Conservation (phyloP, 2,113 vertebrate genomes). For the Varanus komodoensis region DNA sequence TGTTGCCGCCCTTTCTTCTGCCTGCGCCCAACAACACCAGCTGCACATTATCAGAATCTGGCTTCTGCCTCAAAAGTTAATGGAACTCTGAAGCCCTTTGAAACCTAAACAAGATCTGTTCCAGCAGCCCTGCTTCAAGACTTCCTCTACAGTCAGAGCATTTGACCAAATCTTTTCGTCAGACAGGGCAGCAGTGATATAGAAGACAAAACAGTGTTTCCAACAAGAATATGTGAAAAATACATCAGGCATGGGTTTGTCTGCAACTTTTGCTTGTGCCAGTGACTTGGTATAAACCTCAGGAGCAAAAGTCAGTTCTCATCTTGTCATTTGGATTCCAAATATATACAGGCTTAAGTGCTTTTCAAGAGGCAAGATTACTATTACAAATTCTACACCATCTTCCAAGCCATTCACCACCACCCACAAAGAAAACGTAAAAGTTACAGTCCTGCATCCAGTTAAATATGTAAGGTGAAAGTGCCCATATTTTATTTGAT, state of each 20-base stretch:
- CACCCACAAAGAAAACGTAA: not conserved
- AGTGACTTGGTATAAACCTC: not conserved
- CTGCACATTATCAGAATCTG: not conserved
- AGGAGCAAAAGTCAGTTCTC: not conserved
- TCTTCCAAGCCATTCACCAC: not conserved
- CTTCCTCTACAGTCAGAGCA: not conserved
- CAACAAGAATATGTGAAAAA: not conserved
- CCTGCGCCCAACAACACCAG: not conserved
- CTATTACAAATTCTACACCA: not conserved
- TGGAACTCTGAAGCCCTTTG: slow-evolving; percentile 3
- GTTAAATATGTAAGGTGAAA: not conserved
- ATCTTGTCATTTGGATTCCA: not conserved
- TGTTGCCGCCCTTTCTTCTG: not conserved
- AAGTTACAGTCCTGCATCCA: not conserved
- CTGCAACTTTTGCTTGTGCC: not conserved
- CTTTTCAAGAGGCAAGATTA: not conserved
- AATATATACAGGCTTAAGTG: not conserved
- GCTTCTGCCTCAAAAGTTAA: not conserved
- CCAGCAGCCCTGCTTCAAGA: not conserved
- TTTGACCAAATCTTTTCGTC: slow-evolving; percentile 3
- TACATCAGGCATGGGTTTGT: not conserved
- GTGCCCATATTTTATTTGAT: too few species aligned
- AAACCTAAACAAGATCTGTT: not conserved
- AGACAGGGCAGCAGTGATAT: not conserved
- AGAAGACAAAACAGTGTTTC: too few species aligned